phyloP scores from a whole-genome alignment of 2,797 vertebrate genomes.

The Ctenopoma multispine region DNA sequence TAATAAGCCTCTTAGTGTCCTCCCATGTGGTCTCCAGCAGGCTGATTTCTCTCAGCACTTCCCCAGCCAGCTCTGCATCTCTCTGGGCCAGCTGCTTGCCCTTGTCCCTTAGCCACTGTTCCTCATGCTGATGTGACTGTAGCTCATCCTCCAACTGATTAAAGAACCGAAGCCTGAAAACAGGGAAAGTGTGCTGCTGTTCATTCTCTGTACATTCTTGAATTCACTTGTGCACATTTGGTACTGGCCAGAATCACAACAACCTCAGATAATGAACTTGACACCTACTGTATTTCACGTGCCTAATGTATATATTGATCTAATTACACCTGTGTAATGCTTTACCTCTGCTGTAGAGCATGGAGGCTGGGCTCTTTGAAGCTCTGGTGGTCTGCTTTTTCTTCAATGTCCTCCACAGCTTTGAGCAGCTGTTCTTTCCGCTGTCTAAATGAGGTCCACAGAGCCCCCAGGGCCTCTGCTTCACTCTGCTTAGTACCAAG shows the following conservation, averaged over 20 bases:
- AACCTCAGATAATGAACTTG: background rate
- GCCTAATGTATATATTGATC: background rate
- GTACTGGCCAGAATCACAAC: background rate
- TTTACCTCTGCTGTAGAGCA: conserved; percentile 92
- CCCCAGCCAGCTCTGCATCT: conserved; percentile 88
- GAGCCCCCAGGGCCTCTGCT: conserved; percentile 90
- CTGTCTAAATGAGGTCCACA: conserved; percentile 89
- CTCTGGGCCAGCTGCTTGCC: conserved; percentile 93
- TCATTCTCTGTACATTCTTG: conserved; percentile 5
- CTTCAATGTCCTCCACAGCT: conserved; percentile 93
- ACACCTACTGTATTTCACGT: background rate
- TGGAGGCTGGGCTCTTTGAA: conserved; percentile 89
- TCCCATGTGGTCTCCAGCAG: conserved; percentile 90
- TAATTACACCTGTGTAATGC: background rate
- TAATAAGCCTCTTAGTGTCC: conserved; percentile 90
- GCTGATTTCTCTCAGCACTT: conserved; percentile 89
- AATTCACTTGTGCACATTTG: background rate
- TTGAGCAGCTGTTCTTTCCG: conserved; percentile 91
- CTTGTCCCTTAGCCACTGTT: conserved; percentile 94
- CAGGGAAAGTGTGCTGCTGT: background rate
- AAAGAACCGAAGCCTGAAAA: conserved; percentile 89
- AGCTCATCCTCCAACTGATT: conserved; percentile 96
- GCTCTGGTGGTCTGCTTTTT: conserved; percentile 89
- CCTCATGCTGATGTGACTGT: conserved; percentile 93
- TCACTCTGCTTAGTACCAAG: conserved; percentile 89